Base-by-base conservation (phyloP, 2,888 invertebrate genomes). In the Drosophila anomelani region DNA sequence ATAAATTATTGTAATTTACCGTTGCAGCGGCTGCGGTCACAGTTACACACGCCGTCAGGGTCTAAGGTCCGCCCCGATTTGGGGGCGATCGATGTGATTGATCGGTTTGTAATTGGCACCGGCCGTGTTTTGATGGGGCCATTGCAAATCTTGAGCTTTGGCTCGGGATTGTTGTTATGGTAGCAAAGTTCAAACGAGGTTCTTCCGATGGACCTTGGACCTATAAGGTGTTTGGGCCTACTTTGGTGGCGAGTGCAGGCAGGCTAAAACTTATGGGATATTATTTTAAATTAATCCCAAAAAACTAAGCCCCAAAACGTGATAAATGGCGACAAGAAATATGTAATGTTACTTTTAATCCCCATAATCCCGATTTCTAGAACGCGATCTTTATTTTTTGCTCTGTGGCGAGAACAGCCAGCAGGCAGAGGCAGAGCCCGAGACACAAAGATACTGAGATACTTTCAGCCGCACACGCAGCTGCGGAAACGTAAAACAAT, bases 401-500 rank as follows among this genome's bases (percentile, higher is more conserved):
- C 51, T 51, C 61, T 36, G 64, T 53, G 56, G 20, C 55, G 34
- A 67, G 66, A 66, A 66, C 51, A 54, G 53, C 46, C 23, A 60
- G 34, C 39, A 43, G 41, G 17, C 43, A 38, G 20, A 43, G 20
- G 56, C 41, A 8, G 63, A 44, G 36, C 12, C 34, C 46, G 55
- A 46, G 54, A 63, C 47, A 43, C 58, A 77, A 61, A 79, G 67
- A 79, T 75, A 77, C 73, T 66, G 51, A 72, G 71, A 67, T 67
- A 68, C 67, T 77, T 72, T 63, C 63, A 71, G 79, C 82, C 82
- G 77, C 85, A 85, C 85, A 82, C 85, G 83, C 85, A 85, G 85
- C 82, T 84, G 79, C 85, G 83, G 83, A 85, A 83, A 83, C 78
- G 78, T 74, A 79, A 77, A 78, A 74, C 75, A 82, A 85, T 84